A percentile compares a stretch with the other conserved stretches of the same genome.
Conservation (phyloP, 2,888 invertebrate species). For the Acheta domesticus region DNA sequence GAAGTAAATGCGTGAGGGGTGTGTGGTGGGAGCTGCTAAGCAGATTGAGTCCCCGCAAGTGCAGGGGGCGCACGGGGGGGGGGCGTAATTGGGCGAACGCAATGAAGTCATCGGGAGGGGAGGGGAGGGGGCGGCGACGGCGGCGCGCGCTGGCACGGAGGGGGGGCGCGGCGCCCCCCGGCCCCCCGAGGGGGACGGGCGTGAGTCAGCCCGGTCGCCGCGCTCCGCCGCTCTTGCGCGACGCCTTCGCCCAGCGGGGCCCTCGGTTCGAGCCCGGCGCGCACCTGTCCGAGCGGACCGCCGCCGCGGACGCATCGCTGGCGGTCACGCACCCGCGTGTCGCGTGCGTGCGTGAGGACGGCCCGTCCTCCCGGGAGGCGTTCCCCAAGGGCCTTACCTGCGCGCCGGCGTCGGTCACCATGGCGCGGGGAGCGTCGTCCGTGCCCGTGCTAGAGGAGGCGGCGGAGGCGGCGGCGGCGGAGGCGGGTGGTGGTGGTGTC, state of each 20-base stretch:
- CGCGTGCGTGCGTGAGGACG: neutral
- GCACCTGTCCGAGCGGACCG: neutral
- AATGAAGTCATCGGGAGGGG: constrained; percentile 1
- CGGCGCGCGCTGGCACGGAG: neutral
- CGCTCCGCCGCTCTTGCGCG: no score
- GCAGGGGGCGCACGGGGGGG: neutral
- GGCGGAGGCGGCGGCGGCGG: neutral
- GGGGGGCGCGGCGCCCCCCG: neutral
- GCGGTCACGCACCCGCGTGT: no score
- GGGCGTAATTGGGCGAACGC: neutral
- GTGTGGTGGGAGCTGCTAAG: no score
- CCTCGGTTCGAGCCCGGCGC: neutral
- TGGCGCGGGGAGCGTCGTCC: neutral
- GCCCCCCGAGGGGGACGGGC: neutral
- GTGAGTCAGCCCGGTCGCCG: neutral
- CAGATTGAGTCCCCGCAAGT: no score
- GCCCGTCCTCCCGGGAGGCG: neutral
- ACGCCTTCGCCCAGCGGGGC: neutral
- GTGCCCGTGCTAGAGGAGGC: neutral
- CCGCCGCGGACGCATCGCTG: no score
- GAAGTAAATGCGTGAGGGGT: no score
- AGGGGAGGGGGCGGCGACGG: neutral
- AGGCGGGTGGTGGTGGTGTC: neutral
- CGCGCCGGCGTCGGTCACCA: constrained; percentile 18
- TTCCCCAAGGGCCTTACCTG: constrained; percentile 3